A percentile compares a stretch with the other conserved stretches of the same genome.
These are phyloP conservation scores for Nothocercus julius DNA, from an alignment of 2,113 vertebrate genomes.

Conservation along the genomic window DNA sequence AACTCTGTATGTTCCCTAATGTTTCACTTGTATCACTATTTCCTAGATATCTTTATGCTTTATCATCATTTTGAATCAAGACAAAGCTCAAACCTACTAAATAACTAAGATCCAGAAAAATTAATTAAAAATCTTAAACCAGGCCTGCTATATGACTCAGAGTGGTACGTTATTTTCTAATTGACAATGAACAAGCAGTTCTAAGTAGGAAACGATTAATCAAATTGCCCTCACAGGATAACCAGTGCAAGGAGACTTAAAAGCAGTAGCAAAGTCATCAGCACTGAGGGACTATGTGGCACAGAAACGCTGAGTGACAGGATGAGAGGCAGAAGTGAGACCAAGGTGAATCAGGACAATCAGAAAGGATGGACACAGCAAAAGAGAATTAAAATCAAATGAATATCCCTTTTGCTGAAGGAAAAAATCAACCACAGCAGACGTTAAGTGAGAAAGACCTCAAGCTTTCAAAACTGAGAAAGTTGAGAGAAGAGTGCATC, in stretches of 20 bases:
- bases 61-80: not conserved
- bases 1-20: not conserved
- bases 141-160: not conserved
- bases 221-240: not conserved
- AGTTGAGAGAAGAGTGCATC: accelerated
- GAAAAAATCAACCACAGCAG: not conserved
- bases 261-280: not conserved
- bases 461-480: not conserved
- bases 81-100: not conserved
- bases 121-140: not conserved
- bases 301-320: not conserved
- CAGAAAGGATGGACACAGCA: not conserved
- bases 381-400: not conserved
- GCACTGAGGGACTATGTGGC: not conserved
- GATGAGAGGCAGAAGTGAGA: not conserved
- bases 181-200: not conserved
- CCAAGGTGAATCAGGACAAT: not conserved
- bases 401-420: not conserved
- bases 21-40: not conserved
- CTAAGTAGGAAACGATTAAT: constrained; percentile 1
- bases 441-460: not conserved
- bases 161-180: not conserved
- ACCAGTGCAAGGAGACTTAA: not conserved
- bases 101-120: not conserved
- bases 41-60: not conserved